Conservation (phyloP, 2,113 vertebrate genomes). For the Podiceps cristatus region DNA sequence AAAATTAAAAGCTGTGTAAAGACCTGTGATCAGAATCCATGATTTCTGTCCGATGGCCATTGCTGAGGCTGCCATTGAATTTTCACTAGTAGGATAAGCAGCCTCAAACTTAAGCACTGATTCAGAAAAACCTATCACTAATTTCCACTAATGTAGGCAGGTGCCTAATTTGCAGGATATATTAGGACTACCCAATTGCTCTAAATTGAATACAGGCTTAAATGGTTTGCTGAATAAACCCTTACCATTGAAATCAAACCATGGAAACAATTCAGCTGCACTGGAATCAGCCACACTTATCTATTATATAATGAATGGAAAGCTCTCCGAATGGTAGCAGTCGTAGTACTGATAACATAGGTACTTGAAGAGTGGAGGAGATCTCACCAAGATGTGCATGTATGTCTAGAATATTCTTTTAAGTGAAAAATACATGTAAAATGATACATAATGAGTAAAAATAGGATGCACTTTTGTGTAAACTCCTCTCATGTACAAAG, state of each 20-base stretch:
- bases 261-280: slow-evolving; percentile 23
- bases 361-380: not conserved
- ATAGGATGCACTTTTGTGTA: not conserved
- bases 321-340: not conserved
- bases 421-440: slow-evolving; percentile 24
- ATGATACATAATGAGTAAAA: slow-evolving; percentile 37
- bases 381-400: not conserved
- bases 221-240: slow-evolving; percentile 27
- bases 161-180: slow-evolving; percentile 1
- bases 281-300: not conserved
- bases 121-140: not conserved
- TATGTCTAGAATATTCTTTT: not conserved
- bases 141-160: not conserved
- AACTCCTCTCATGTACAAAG: not conserved
- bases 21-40: not conserved
- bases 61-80: not conserved
- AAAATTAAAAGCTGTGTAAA: not conserved
- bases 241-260: slow-evolving; percentile 12
- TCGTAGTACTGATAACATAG: not conserved
- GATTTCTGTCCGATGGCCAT: not conserved
- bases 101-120: not conserved
- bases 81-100: not conserved
- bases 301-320: slow-evolving; percentile 1
- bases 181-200: not conserved
- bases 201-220: slow-evolving; percentile 5